Percentiles rank a stretch among this genome's conserved stretches.
phyloP scores from a whole-genome alignment of 64 coral and sea anemone species.

The Orbicella faveolata region DNA sequence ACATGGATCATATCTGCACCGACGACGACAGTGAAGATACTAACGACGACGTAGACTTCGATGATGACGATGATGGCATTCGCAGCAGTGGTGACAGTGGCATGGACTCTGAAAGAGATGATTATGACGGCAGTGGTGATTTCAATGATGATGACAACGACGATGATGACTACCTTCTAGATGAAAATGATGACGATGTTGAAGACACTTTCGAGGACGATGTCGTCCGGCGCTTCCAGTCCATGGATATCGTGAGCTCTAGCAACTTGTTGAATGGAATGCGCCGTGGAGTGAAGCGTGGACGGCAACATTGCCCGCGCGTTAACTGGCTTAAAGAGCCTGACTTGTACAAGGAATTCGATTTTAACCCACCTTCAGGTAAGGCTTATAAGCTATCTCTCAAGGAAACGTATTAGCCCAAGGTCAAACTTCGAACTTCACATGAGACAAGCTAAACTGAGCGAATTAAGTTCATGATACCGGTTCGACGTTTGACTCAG shows the following conservation, averaged over 20 bases:
- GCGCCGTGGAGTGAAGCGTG: no score
- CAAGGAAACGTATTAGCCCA: no score
- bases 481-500: no score
- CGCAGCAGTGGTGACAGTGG: not conserved
- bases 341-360: constrained; percentile 12
- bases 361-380: not conserved
- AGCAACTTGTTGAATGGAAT: no score
- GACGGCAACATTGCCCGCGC: not conserved
- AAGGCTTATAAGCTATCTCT: not conserved
- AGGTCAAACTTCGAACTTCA: no score
- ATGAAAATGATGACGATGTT: not conserved
- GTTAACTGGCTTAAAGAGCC: not conserved
- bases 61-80: not conserved
- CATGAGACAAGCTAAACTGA: no score
- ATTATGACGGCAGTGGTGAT: not conserved
- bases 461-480: no score
- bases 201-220: not conserved
- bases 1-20: not conserved
- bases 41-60: not conserved
- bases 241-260: not conserved
- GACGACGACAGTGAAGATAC: not conserved
- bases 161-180: not conserved
- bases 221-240: not conserved
- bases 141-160: not conserved
- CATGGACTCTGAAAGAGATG: not conserved